phyloP scores from a whole-genome alignment of 2,888 invertebrate genomes.

The Bombylius major region DNA sequence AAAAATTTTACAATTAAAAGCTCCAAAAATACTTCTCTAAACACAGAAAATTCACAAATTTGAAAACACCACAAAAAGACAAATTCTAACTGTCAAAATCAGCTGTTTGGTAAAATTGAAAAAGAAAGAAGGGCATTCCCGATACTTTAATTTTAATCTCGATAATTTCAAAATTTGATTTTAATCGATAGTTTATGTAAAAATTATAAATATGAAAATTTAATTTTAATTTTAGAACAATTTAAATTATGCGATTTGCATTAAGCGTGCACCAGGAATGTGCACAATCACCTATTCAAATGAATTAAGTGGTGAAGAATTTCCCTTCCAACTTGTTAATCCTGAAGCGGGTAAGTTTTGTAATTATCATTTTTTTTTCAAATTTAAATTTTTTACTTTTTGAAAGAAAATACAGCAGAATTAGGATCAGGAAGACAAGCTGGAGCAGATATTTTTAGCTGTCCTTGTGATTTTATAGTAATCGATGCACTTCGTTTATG shows the following conservation, averaged over 20 bases:
- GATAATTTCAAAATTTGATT: too few relatives aligned
- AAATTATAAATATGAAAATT: not conserved
- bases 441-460: slow-evolving; percentile 61
- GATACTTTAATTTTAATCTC: too few relatives aligned
- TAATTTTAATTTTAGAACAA: slow-evolving; percentile 45
- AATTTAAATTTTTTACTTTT: slow-evolving; percentile 3
- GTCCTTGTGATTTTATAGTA: slow-evolving; percentile 61
- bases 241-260: slow-evolving; percentile 63
- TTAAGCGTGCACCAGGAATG: slow-evolving; percentile 45
- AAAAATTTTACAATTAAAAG: too few relatives aligned
- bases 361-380: not conserved
- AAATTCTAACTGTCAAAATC: too few relatives aligned
- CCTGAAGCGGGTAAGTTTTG: slow-evolving; percentile 45
- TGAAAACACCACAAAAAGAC: too few relatives aligned
- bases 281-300: slow-evolving; percentile 53
- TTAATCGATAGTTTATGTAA: too few relatives aligned
- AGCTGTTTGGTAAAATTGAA: too few relatives aligned
- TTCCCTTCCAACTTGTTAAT: slow-evolving; percentile 53
- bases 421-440: slow-evolving; percentile 55
- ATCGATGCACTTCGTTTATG: slow-evolving; percentile 58
- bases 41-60: too few relatives aligned
- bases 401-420: slow-evolving; percentile 43
- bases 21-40: too few relatives aligned
- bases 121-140: too few relatives aligned
- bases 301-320: slow-evolving; percentile 38